Evolutionary conservation across 2,888 invertebrate species (phyloP), one percentile per base, ranked within the genome.

Genomic region (Netelia melanura): DNA sequence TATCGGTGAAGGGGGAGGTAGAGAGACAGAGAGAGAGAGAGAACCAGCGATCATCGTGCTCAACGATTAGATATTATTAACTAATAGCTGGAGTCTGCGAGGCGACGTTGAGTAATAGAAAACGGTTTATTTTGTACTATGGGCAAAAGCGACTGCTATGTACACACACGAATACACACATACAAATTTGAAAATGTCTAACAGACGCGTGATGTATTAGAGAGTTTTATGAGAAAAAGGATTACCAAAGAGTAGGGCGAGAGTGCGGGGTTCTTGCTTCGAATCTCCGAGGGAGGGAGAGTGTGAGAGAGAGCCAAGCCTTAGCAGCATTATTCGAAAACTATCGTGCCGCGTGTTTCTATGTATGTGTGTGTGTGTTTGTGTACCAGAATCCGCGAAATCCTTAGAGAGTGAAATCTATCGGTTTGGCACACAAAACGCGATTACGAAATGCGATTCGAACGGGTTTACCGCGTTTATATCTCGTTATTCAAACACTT

Each of bases 21-120:
- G 38, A 52, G 10, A 25, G 77, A 80, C 58, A 17, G 23, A 21
- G 61, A 58, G 64, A 82, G 43, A 81, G 77, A 82, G 48, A 58
- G 78, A 79, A 30, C 68, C 61, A 25, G 25, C 71, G 52, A 65
- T 79, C 79, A n/a, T 65, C 25, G 43, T 11, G 17, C 56, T 64
- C 14, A 23, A 71, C 23, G 23, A 72, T 72, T 54, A 64, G 23
- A 43, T 71, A 71, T 30, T 78, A 48, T 58, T 71, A 79, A 61
- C 61, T 78, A 70, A 78, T 78, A 38, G 52, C 43, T 58, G n/a
- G 10, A 70, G 52, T 68, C 56, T 44, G 56, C 17, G 71, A 38
- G 54, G 54, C 62, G 65, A 65, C 62, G 65, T 76, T 76, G 65
- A 65, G 76, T 54, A 76, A 76, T 54, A 52, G 30, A 65, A 54